Conservation (phyloP, 2,797 vertebrate genomes). For the Gadopsis bispinosus region DNA sequence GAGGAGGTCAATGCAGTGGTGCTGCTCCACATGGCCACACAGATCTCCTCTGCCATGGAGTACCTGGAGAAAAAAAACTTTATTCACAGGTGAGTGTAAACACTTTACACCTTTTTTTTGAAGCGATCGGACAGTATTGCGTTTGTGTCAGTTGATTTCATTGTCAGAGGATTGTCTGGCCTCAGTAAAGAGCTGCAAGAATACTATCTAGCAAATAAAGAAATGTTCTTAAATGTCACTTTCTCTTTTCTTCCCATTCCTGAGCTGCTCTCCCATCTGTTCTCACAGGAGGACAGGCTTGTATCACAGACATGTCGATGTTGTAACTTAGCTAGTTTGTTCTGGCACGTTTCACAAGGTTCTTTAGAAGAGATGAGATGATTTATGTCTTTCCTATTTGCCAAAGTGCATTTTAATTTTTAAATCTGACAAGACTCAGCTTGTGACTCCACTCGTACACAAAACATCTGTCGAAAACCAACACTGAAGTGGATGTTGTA, state of each 20-base stretch:
- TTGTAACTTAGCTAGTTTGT: slow-evolving; percentile 57
- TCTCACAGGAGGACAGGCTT: slow-evolving; percentile 20
- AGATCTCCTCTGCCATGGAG: slow-evolving; percentile 99
- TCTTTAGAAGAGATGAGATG: slow-evolving; percentile 22
- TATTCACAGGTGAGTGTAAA: slow-evolving; percentile 91
- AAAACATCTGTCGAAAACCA: slow-evolving; percentile 37
- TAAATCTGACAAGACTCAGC: slow-evolving; percentile 61
- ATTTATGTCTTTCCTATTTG: slow-evolving; percentile 62
- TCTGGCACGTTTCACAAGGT: slow-evolving; percentile 59
- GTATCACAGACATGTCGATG: slow-evolving; percentile 36
- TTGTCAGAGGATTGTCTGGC: neutral
- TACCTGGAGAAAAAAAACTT: slow-evolving; percentile 99
- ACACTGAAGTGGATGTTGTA: slow-evolving; percentile 22
- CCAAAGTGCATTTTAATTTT: slow-evolving; percentile 49
- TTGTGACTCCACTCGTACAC: slow-evolving; percentile 26
- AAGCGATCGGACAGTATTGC: neutral
- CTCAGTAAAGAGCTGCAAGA: slow-evolving; percentile 5
- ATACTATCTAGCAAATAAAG: neutral
- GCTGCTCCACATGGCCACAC: slow-evolving; percentile 98
- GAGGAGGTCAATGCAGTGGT: slow-evolving; percentile 98
- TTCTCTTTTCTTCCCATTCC: neutral
- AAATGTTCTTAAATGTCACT: slow-evolving; percentile 13
- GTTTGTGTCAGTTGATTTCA: neutral
- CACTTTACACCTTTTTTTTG: neutral
- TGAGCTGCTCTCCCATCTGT: slow-evolving; percentile 18